phyloP scores from a whole-genome alignment of 2,888 invertebrate genomes.

The Thereva unica region DNA sequence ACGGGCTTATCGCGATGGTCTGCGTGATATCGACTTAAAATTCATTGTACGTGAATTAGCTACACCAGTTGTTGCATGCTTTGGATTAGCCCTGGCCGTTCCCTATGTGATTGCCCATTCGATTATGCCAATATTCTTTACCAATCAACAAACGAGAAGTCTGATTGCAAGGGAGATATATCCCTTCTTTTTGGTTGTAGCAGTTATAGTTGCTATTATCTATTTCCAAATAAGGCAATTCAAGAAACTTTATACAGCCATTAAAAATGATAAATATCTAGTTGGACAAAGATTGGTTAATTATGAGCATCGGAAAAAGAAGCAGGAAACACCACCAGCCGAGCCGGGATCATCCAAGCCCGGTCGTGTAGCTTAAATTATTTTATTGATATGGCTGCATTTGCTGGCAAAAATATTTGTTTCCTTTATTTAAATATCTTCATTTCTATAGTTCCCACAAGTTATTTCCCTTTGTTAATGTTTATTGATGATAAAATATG shows the following conservation, averaged over 20 bases:
- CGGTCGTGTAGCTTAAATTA: constrained; percentile 45
- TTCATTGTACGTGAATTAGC: constrained; percentile 86
- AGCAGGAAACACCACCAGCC: constrained; percentile 51
- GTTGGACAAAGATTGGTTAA: constrained; percentile 96
- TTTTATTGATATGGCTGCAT: constrained; percentile 7
- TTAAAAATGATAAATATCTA: constrained; percentile 98
- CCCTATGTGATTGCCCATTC: constrained; percentile 91
- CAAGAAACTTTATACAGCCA: constrained; percentile 92
- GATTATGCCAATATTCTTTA: constrained; percentile 69
- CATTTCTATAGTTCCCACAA: constrained; percentile 19
- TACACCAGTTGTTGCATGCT: constrained; percentile 83
- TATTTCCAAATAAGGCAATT: constrained; percentile 91
- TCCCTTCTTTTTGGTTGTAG: constrained; percentile 80
- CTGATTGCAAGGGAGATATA: constrained; percentile 84
- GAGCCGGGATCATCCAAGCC: constrained; percentile 47
- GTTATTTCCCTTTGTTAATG: constrained; percentile 33
- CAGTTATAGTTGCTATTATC: constrained; percentile 69
- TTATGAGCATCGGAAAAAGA: constrained; percentile 84
- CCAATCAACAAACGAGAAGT: constrained; percentile 69
- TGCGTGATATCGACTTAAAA: constrained; percentile 87
- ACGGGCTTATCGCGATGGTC: constrained; percentile 89
- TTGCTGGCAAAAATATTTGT: background rate
- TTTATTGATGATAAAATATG: constrained; percentile 24
- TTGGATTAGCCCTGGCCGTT: constrained; percentile 86
- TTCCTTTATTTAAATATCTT: background rate